phyloP scores from a whole-genome alignment of 1,140 invertebrate genomes.

The Sycophaga agraensis region DNA sequence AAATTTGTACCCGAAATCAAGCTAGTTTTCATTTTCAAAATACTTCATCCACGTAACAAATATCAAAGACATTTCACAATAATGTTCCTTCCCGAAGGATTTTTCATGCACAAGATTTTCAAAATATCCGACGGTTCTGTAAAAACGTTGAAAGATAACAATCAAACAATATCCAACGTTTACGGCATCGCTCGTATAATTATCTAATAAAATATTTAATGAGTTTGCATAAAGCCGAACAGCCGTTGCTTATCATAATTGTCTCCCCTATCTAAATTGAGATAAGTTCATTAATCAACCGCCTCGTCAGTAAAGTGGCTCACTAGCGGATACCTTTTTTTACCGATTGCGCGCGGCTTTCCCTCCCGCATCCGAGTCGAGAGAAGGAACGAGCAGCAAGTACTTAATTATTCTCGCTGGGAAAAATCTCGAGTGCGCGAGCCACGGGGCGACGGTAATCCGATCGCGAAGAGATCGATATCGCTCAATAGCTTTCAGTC shows the following conservation, averaged over 20 bases:
- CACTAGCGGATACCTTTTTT: no score
- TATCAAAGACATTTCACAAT: no score
- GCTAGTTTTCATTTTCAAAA: no score
- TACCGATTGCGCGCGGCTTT: background rate
- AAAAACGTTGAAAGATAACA: no score
- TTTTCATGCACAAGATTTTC: no score
- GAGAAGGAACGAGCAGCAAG: background rate
- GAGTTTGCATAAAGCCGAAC: background rate
- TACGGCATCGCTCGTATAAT: no score
- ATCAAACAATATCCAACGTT: no score
- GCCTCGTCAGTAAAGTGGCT: background rate
- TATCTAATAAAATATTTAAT: no score
- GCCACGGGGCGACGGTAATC: background rate
- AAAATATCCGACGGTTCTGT: no score
- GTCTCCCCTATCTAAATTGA: constrained; percentile 17
- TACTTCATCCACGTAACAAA: no score
- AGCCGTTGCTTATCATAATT: constrained; percentile 17
- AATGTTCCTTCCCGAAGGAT: no score
- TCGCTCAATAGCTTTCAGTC: constrained; percentile 22
- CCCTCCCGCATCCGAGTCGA: background rate
- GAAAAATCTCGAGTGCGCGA: background rate
- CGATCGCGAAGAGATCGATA: constrained; percentile 15
- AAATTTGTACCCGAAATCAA: no score
- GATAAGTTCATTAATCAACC: constrained; percentile 5
- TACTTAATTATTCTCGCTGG: background rate